phyloP scores from a whole-genome alignment of 2,113 vertebrate species.

The Siniperca knerii region DNA sequence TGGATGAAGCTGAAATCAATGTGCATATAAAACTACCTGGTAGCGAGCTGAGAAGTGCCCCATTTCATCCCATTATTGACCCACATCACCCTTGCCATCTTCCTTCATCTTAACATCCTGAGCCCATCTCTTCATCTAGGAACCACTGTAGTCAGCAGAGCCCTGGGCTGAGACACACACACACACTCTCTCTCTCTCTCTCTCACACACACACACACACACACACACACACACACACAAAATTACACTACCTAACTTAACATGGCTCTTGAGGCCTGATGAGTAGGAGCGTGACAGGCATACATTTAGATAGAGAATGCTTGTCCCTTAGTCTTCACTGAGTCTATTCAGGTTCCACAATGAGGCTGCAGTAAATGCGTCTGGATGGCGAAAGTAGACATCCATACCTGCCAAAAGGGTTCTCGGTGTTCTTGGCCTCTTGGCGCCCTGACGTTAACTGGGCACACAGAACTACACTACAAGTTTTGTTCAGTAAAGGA shows the following conservation, averaged over 20 bases:
- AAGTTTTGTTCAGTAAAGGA: slow-evolving; percentile 2
- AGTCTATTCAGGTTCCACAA: slow-evolving; percentile 60
- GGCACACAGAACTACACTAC: background rate
- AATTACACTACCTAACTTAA: slow-evolving; percentile 33
- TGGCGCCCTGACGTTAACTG: background rate
- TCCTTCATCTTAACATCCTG: slow-evolving; percentile 46
- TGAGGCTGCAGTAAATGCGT: slow-evolving; percentile 23
- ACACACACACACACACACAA: slow-evolving; percentile 2
- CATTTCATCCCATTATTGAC: slow-evolving; percentile 57
- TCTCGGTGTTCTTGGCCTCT: background rate
- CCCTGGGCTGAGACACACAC: slow-evolving; percentile 24
- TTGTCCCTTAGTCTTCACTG: slow-evolving; percentile 42
- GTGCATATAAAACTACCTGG: slow-evolving; percentile 25
- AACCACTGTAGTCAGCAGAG: slow-evolving; percentile 36
- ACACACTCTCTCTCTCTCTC: slow-evolving; percentile 1
- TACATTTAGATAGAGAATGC: slow-evolving; percentile 49
- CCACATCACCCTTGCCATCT: slow-evolving; percentile 57
- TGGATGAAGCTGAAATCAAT: slow-evolving; percentile 45
- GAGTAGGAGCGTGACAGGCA: slow-evolving; percentile 39
- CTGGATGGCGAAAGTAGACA: slow-evolving; percentile 35
- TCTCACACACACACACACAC: slow-evolving; percentile 13
- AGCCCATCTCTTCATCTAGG: slow-evolving; percentile 41
- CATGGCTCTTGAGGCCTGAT: slow-evolving; percentile 28
- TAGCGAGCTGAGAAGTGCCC: slow-evolving; percentile 30
- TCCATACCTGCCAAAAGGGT: slow-evolving; percentile 23